phyloP scores from a whole-genome alignment of 2,113 vertebrate species.

The Physeter macrocephalus region DNA sequence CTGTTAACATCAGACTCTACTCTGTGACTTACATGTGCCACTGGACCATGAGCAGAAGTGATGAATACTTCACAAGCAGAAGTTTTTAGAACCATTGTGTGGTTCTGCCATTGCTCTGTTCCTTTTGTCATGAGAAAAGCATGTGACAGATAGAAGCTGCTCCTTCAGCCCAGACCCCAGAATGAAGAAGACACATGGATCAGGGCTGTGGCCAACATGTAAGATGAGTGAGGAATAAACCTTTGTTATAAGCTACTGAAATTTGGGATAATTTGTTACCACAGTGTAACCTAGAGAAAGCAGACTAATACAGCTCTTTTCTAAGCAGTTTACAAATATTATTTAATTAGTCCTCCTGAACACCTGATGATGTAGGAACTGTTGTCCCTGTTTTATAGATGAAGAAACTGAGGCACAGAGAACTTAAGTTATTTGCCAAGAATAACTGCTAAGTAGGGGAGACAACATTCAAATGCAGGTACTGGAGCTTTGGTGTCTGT shows the following conservation, averaged over 20 bases:
- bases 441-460: not conserved
- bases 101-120: not conserved
- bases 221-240: not conserved
- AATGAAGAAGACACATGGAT: not conserved
- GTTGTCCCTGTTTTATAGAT: not conserved
- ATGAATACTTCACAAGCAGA: not conserved
- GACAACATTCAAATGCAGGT: not conserved
- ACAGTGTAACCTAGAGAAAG: not conserved
- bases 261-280: not conserved
- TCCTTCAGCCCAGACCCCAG: not conserved
- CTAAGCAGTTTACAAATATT: not conserved
- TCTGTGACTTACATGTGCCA: not conserved
- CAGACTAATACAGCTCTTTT: not conserved
- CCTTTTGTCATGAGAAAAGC: not conserved
- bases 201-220: too few relatives aligned
- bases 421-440: not conserved
- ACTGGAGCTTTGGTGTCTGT: not conserved
- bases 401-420: not conserved
- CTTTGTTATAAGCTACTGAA: not conserved
- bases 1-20: not conserved
- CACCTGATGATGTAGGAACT: not conserved
- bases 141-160: not conserved
- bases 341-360: not conserved
- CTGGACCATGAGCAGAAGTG: not conserved
- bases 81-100: not conserved